Conservation (phyloP, 1,140 invertebrate genomes). For the Apis cerana region DNA sequence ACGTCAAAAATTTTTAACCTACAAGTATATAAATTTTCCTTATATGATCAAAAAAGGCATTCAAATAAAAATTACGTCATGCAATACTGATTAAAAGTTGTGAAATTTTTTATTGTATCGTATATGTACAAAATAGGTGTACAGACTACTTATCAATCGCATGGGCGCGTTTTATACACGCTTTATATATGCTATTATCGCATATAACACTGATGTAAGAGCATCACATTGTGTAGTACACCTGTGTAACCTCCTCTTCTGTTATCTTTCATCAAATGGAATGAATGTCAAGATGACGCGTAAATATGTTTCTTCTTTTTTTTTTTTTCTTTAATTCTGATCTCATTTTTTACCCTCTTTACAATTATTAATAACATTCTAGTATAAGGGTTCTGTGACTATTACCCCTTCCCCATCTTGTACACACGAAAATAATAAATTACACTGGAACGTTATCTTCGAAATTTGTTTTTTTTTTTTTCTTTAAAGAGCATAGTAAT, state of each 20-base stretch:
- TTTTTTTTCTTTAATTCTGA: constrained; percentile 43
- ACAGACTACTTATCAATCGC: constrained; percentile 78
- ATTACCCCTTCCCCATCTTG: constrained; percentile 64
- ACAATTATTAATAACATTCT: constrained; percentile 55
- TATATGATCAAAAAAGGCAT: neutral
- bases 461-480: constrained; percentile 20
- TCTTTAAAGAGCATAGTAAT: constrained; percentile 40
- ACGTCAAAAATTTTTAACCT: neutral
- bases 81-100: constrained; percentile 70
- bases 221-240: constrained; percentile 65
- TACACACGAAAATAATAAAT: constrained; percentile 68
- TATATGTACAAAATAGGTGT: constrained; percentile 81
- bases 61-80: constrained; percentile 51
- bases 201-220: constrained; percentile 62
- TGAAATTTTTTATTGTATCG: constrained; percentile 79
- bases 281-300: constrained; percentile 70
- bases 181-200: constrained; percentile 59
- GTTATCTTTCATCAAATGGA: constrained; percentile 72
- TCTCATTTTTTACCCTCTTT: constrained; percentile 43
- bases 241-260: constrained; percentile 62
- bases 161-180: constrained; percentile 66
- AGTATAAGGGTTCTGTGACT: constrained; percentile 54
- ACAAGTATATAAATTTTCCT: neutral
- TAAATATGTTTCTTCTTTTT: constrained; percentile 49
- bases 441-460: constrained; percentile 53